These are phyloP conservation scores for Melanerpes aurifrons DNA, from an alignment of 2,113 vertebrate genomes.

Conservation along the genomic window DNA sequence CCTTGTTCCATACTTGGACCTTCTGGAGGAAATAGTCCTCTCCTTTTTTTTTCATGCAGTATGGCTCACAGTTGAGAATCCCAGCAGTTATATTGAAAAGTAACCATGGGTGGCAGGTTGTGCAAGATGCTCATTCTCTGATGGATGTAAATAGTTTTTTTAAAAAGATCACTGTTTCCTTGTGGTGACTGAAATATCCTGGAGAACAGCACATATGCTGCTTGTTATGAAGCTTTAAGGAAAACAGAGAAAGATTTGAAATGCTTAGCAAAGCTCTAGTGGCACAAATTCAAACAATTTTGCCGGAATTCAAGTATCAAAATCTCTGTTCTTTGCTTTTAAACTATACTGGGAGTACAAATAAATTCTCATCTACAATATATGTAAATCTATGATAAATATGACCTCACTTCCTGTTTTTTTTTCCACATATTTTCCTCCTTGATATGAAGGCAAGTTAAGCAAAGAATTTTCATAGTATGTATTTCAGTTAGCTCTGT, in stretches of 20 bases:
- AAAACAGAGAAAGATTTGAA: background rate
- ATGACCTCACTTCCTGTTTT: background rate
- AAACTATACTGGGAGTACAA: background rate
- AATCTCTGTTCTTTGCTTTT: background rate
- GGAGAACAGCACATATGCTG: background rate
- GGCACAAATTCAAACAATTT: background rate
- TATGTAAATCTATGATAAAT: background rate
- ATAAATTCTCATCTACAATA: background rate
- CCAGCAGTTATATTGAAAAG: background rate
- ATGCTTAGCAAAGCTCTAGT: background rate
- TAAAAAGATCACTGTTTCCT: background rate
- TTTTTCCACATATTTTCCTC: background rate
- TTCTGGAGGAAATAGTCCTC: background rate
- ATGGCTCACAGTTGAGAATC: background rate
- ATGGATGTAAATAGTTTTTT: background rate
- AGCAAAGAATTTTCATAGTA: background rate
- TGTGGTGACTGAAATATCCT: background rate
- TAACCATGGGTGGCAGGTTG: fast-evolving
- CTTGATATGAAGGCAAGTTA: background rate
- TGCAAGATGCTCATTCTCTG: background rate
- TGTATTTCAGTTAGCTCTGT: background rate
- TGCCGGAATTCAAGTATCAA: background rate
- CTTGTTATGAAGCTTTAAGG: background rate
- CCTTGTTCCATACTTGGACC: background rate
- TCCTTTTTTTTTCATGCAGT: fast-evolving